These are phyloP conservation scores for Propithecus perrieri DNA, from an alignment of 2,797 vertebrate genomes.

Conservation along the genomic window DNA sequence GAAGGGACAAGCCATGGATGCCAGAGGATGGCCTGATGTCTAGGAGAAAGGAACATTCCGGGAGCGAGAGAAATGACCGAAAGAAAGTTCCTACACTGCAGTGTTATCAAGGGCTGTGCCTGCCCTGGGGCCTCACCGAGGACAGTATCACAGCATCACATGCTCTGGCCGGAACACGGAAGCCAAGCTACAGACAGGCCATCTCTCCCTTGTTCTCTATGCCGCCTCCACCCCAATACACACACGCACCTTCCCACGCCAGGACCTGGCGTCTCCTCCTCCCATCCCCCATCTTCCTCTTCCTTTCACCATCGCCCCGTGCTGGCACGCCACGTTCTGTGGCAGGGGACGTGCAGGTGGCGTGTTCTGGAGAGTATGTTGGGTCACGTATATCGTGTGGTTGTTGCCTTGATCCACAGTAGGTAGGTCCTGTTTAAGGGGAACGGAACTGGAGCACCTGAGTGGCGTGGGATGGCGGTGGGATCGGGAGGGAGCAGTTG, in stretches of 20 bases:
- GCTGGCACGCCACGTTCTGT: rapidly evolving
- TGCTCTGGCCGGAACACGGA: not conserved
- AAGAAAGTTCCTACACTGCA: rapidly evolving
- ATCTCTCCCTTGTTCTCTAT: too few species aligned
- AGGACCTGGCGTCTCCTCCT: not conserved
- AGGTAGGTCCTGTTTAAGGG: not conserved
- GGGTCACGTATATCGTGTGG: rapidly evolving
- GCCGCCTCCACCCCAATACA: rapidly evolving
- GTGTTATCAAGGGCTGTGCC: not conserved
- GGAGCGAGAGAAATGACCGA: not conserved
- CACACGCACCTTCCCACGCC: rapidly evolving
- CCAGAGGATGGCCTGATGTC: not conserved
- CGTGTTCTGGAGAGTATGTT: too few species aligned
- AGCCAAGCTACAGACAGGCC: rapidly evolving
- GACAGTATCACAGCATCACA: too few species aligned
- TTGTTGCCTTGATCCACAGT: rapidly evolving
- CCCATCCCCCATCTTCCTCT: not conserved
- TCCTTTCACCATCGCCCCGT: too few species aligned
- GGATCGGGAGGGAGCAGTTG: not conserved
- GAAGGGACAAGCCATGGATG: not conserved
- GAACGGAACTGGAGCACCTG: not conserved
- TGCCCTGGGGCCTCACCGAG: not conserved
- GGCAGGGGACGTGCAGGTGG: rapidly evolving
- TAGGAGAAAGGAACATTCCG: not conserved
- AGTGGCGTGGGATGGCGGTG: not conserved